A percentile compares a stretch with the other conserved stretches of the same genome.
These are phyloP conservation scores for Lissonota sp. DNA, from an alignment of 2,888 invertebrate genomes.

Conservation along the genomic window DNA sequence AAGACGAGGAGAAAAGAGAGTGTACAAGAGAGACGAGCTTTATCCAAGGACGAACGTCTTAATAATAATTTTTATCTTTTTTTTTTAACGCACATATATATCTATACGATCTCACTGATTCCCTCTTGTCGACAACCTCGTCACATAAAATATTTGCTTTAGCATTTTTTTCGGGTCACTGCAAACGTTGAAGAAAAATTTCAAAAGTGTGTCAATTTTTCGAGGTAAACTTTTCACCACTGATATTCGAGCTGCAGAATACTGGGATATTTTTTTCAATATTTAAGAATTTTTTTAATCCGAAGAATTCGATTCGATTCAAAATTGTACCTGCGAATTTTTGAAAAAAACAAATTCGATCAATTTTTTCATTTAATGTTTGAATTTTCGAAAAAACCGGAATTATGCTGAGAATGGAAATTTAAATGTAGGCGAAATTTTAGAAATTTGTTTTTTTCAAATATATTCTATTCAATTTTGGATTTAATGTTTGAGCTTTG, in stretches of 20 bases:
- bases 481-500: no score
- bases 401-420: no score
- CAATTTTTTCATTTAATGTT: no score
- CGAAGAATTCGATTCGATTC: no score
- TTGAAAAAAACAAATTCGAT: no score
- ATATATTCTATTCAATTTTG: no score
- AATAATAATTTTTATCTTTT: slow-evolving; percentile 27
- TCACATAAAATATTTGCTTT: slow-evolving; percentile 1
- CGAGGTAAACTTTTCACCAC: background rate
- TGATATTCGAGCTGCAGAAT: background rate
- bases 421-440: no score
- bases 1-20: background rate
- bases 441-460: no score
- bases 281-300: no score
- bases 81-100: background rate
- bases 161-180: background rate
- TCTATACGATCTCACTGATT: background rate
- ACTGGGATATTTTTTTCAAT: background rate
- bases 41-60: slow-evolving; percentile 17
- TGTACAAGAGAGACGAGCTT: slow-evolving; percentile 19
- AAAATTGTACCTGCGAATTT: no score
- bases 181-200: background rate
- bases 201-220: background rate
- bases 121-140: background rate
- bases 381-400: no score